Base-by-base conservation (phyloP, 1,140 invertebrate genomes). In the Drusus annulatus region DNA sequence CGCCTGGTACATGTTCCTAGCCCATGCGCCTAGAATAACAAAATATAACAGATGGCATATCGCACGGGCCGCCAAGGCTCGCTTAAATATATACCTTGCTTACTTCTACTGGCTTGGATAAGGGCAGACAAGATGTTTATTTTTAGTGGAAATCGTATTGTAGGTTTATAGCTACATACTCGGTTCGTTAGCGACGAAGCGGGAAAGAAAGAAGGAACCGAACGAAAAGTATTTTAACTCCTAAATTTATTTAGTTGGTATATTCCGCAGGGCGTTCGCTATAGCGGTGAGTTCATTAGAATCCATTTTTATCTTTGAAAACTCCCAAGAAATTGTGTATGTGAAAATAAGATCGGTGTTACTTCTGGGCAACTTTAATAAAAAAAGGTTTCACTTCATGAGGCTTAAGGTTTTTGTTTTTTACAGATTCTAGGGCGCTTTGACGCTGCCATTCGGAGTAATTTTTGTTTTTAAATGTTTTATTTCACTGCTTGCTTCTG, bases 11-110 rank as follows among this genome's bases (percentile, higher is more conserved):
- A 73, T 45, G 36, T 1, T 45, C 10, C 36, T 45, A 63, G 76
- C 60, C 82, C 76, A 83, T 83, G 81, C 81, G 79, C 79, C 69
- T 78, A 54, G 82, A 83, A 83, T 83, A 83, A 80, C 79, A 83
- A 83, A 80, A 80, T 77, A 80, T 79, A 83, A 83, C 82, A 81
- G 82, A 83, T 83, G 82, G 79, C 79, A 83, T 83, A 81, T 83
- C 82, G 79, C 79, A 79, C 82, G 71, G 81, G 17, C 79, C 69
- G 69, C 74, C 45, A 77, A 62, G 51, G 56, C 60, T 50, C 6
- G 56, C 60, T 73, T 78, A 78, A 63, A 78, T 51, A 50, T 62
- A 52, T 45, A 17, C 62, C 52, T 68, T n/a, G 10, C 2, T 65
- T 25, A 31, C 52, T 25, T 28, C 54, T 36, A 1, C 45, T 19